phyloP scores from a whole-genome alignment of 2,797 vertebrate genomes.

The Gymnoscopelus braueri region DNA sequence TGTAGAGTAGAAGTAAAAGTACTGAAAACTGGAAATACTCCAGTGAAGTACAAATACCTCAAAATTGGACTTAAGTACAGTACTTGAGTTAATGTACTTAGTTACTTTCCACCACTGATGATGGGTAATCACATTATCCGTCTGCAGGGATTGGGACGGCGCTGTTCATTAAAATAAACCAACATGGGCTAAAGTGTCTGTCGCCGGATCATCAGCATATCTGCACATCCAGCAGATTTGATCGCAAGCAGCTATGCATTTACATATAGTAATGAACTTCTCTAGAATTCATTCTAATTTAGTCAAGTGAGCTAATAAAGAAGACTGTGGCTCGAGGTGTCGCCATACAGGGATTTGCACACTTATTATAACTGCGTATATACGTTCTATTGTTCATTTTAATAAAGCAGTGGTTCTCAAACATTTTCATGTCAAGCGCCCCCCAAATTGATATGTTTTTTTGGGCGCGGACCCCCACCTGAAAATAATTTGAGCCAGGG shows the following conservation, averaged over 20 bases:
- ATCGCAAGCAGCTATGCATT: slow-evolving; percentile 65
- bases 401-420: background rate
- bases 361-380: slow-evolving; percentile 28
- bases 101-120: too few species aligned
- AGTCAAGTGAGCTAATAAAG: slow-evolving; percentile 75
- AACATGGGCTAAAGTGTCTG: slow-evolving; percentile 66
- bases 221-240: slow-evolving; percentile 79
- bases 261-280: slow-evolving; percentile 83
- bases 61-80: too few species aligned
- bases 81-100: too few species aligned
- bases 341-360: slow-evolving; percentile 53
- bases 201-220: slow-evolving; percentile 78
- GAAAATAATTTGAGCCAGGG: too few species aligned
- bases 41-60: too few species aligned
- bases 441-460: too few species aligned
- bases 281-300: slow-evolving; percentile 77
- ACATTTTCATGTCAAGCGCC: too few species aligned
- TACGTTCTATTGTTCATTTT: slow-evolving; percentile 28
- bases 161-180: slow-evolving; percentile 83
- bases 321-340: slow-evolving; percentile 59
- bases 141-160: slow-evolving; percentile 54
- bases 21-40: too few species aligned
- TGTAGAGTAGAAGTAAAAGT: too few species aligned
- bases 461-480: too few species aligned
- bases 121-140: too few species aligned